Evolutionary conservation across 2,888 invertebrate genomes (phyloP).

Genomic region (Papilio elwesi): DNA sequence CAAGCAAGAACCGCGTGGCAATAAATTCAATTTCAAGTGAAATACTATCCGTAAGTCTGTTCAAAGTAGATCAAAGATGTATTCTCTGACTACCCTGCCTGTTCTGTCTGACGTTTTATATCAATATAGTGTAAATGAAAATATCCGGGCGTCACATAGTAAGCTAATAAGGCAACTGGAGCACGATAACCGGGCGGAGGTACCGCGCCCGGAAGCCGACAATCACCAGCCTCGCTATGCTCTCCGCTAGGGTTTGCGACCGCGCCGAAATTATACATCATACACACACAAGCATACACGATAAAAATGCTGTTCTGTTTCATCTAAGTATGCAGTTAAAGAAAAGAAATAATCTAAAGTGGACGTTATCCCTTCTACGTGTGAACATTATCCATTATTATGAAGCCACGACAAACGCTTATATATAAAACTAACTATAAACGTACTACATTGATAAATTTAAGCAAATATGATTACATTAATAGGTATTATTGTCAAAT

Average conservation of each 20-base stretch:
- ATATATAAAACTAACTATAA: too few species aligned
- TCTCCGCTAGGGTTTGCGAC: background rate
- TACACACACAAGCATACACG: background rate
- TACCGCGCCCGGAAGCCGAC: slow-evolving; percentile 60
- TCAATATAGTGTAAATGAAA: slow-evolving; percentile 17
- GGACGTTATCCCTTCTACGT: too few species aligned
- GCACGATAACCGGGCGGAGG: slow-evolving; percentile 42
- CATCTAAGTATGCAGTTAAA: background rate
- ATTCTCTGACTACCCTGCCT: background rate
- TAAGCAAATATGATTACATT: slow-evolving; percentile 5
- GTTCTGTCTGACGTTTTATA: background rate
- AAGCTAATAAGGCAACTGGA: slow-evolving; percentile 44
- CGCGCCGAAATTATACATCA: background rate
- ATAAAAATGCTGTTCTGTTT: background rate
- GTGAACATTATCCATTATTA: background rate
- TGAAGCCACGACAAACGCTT: background rate
- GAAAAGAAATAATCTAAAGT: too few species aligned
- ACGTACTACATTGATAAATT: background rate
- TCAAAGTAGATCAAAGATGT: background rate
- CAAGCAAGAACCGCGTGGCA: too few species aligned
- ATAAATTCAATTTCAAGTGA: too few species aligned
- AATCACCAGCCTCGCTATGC: slow-evolving; percentile 50
- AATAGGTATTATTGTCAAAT: background rate
- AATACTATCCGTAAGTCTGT: background rate
- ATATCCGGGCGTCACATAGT: slow-evolving; percentile 34